Conservation (phyloP, 2,888 invertebrate species). For the Esperia sulphurella region DNA sequence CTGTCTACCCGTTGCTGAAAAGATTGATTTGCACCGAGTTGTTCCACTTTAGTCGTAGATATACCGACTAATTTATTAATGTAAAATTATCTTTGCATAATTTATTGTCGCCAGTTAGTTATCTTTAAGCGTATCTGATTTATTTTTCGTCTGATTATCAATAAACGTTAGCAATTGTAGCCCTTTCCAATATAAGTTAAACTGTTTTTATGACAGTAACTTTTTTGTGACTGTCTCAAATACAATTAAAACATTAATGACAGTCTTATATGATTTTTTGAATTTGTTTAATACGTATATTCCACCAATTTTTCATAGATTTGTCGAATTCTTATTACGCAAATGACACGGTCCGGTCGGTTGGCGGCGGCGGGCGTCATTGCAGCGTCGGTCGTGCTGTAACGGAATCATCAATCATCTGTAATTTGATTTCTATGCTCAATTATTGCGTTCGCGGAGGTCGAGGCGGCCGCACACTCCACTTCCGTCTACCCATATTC, state of each 20-base stretch:
- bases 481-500: conserved; percentile 49
- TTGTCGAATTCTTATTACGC: conserved; percentile 67
- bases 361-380: conserved; percentile 46
- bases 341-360: conserved; percentile 67
- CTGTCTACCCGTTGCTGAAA: conserved; percentile 25
- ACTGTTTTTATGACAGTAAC: no score
- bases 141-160: no score
- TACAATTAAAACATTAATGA: no score
- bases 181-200: no score
- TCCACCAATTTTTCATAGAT: conserved; percentile 25
- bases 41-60: conserved; percentile 26
- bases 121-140: not conserved
- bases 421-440: conserved; percentile 79
- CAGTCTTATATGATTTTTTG: no score
- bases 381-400: conserved; percentile 69
- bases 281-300: not conserved
- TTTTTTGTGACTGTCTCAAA: no score
- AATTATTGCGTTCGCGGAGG: conserved; percentile 77
- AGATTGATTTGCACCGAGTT: conserved; percentile 34
- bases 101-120: not conserved
- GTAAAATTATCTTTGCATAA: conserved; percentile 14
- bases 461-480: conserved; percentile 49
- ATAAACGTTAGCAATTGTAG: no score
- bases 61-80: conserved; percentile 22
- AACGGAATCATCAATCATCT: conserved; percentile 79